Base-by-base conservation (phyloP, 2,888 invertebrate species). In the Archips xylosteana region DNA sequence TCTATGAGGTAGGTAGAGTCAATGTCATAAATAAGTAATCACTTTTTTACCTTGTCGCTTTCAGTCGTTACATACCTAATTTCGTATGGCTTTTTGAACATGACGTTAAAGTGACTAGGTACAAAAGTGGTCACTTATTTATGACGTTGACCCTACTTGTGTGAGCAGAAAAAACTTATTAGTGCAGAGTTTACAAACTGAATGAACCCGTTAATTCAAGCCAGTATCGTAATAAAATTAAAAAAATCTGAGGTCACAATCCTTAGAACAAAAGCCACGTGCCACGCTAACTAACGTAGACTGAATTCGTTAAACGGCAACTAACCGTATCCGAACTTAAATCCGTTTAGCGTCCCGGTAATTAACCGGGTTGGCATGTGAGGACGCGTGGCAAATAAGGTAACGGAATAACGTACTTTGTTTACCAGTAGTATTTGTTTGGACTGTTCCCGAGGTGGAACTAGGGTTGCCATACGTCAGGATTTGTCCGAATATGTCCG, bases 301-400 rank as follows among this genome's bases (percentile, higher is more conserved):
- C 74, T 74, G 74, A 74, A 74, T 74, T 74, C 74, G 70, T 74
- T 74, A 74, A 74, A 74, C 65, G 74, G 64, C 34, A 74, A 74
- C 74, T 70, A 74, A 74, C 74, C 70, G 65, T 65, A 70, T 74
- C 74, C 45, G 60, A 74, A 74, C 74, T 74, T 74, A 65, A 74
- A 74, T 74, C 70, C 70, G 74, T 39, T 74, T 74, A 74, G 60
- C 51, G 70, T 65, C 74, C 73, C 64, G 70, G 70, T 69, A 74
- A 74, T 74, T 74, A 74, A 51, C 69, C 73, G 73, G 69, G 42
- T 64, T 70, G 66, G 66, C 66, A 74, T 65, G 74, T 70, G 74
- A 64, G 74, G 74, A 74, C 74, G 70, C 70, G 70, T 70, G 74
- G 74, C 70, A 74, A 74, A 70, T 74, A 74, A 74, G 69, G 60